phyloP scores from a whole-genome alignment of 2,113 vertebrate genomes.

The Ceuthmochares aereus region DNA sequence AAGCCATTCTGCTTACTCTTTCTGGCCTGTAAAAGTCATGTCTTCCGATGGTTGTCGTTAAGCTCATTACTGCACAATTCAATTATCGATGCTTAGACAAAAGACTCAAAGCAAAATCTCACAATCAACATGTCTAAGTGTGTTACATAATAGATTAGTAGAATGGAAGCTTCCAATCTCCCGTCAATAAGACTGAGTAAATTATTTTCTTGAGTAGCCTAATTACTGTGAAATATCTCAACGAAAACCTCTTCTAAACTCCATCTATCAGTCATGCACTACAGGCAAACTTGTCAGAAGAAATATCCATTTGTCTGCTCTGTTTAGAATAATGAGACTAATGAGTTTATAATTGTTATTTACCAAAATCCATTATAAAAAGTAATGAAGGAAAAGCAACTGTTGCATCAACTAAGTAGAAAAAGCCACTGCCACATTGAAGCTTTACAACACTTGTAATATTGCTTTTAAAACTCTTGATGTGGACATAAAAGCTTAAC shows the following conservation, averaged over 20 bases:
- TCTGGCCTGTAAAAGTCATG: conserved; percentile 3
- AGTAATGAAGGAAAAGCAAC: conserved; percentile 4
- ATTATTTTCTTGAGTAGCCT: conserved; percentile 39
- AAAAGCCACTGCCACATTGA: not conserved
- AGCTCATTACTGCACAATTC: conserved; percentile 1
- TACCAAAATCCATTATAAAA: conserved; percentile 39
- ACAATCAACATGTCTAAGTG: not conserved
- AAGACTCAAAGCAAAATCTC: conserved; percentile 11
- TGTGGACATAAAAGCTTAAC: not conserved
- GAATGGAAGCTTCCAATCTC: conserved; percentile 31
- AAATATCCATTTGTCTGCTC: conserved; percentile 7
- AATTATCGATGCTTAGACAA: conserved; percentile 19
- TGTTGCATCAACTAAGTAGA: not conserved
- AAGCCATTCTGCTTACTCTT: not conserved
- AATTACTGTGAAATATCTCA: conserved; percentile 34
- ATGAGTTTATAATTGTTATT: conserved; percentile 27
- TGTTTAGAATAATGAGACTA: conserved; percentile 42
- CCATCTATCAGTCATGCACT: not conserved
- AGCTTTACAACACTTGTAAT: not conserved
- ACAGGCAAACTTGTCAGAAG: not conserved
- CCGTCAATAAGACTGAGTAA: not conserved
- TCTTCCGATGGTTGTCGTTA: not conserved
- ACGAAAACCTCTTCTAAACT: conserved; percentile 25
- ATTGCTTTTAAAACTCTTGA: not conserved
- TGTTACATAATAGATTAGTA: conserved; percentile 11